phyloP scores from a whole-genome alignment of 1,140 invertebrate genomes.

The Leptinotarsa texana region DNA sequence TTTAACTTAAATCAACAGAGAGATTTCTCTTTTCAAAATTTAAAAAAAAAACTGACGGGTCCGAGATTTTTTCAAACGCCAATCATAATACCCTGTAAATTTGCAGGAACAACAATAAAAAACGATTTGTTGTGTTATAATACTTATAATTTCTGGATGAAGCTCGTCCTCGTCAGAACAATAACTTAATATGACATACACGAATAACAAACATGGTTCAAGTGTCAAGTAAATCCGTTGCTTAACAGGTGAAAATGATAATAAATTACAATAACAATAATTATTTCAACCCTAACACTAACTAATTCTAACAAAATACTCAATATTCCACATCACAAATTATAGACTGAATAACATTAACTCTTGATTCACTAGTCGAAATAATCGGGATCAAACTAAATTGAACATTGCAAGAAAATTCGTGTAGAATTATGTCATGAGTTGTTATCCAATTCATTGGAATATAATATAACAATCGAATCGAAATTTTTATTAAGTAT shows the following conservation, averaged over 20 bases:
- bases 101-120: too few species aligned
- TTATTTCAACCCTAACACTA: not conserved
- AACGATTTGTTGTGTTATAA: too few species aligned
- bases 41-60: too few species aligned
- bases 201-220: not conserved
- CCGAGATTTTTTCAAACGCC: too few species aligned
- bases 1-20: too few species aligned
- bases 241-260: constrained; percentile 1
- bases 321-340: not conserved
- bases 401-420: not conserved
- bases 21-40: too few species aligned
- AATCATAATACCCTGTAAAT: too few species aligned
- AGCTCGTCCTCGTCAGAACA: not conserved
- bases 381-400: not conserved
- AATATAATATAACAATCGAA: too few species aligned
- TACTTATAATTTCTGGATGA: too few species aligned
- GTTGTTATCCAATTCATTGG: not conserved
- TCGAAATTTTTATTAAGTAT: too few species aligned
- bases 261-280: constrained; percentile 6
- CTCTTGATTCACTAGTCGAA: not conserved
- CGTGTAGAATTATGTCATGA: not conserved
- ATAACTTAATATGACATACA: constrained; percentile 1
- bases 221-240: not conserved
- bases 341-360: not conserved
- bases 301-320: not conserved